Base-by-base conservation (phyloP, 2,888 invertebrate species). In the Drosophila prolongata region DNA sequence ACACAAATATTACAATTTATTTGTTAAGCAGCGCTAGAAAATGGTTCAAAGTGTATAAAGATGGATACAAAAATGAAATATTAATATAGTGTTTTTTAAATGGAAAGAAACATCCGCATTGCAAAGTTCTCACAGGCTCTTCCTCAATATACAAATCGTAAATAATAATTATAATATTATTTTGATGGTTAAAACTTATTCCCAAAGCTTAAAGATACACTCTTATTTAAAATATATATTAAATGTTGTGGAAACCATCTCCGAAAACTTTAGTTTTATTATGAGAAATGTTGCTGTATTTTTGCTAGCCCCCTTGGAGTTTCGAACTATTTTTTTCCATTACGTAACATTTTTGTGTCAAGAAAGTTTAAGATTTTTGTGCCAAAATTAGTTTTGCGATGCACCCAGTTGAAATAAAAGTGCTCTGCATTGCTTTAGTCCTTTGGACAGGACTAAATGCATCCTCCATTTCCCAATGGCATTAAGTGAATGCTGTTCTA, bases 61-160 rank as follows among this genome's bases (percentile, higher is more conserved):
- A 13, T 46, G 27, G 35, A 50, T 5, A 46, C 5, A 10, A 34
- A 14, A 47, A 13, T 27, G n/a, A 37, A 14, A 27, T 14, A 38
- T 44, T 8, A 49, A 34, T 54, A 11, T 49, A 46, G 24, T n/a
- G 8, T 19, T 19, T 19, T 19, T 19, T 19, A 19, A 13, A 0
- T n/a, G n/a, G 16, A 19, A 5, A 8, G 38, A 8, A 68, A 53
- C 64, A 73, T 61, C 60, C 55, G 40, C 37, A 13, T 79, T 88
- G 85, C 85, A 85, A 85, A 86, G 88, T 86, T 85, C 88, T 78
- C 77, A 67, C 8, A 35, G 64, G 64, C 56, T 5, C 16, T 11
- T 2, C 27, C 27, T 30, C 47, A 42, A 40, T 40, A 14, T 35
- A 52, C 24, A 44, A 57, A 55, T 16, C 43, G 6, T 9, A 0